Base-by-base conservation (phyloP, 1,140 invertebrate genomes). In the Probaryconus sp. region DNA sequence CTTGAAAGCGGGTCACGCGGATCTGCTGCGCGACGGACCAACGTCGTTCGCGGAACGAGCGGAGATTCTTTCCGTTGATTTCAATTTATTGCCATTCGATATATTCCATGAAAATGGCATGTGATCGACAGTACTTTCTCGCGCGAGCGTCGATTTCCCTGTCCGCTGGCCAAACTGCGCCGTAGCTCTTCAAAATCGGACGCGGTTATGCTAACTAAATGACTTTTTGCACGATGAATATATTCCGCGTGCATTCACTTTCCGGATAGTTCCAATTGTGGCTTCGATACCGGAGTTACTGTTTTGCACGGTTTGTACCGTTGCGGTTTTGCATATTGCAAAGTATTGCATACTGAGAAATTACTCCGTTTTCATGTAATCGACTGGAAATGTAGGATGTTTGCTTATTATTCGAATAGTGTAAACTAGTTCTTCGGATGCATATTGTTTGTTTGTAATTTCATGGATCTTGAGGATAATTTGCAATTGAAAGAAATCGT, bases 1-100 rank as follows among this genome's bases (percentile, higher is more conserved):
- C 40, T 74, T 24, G 64, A 74, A 74, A 74, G 71, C 71, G 38
- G 71, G 71, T 74, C 71, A 74, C 47, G 50, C 17, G 21, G 38
- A 58, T n/a, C n/a, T n/a, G 51, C 17, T 37, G 21, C 13, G 53
- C 18, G 14, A 38, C 21, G 65, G 43, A 26, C 55, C 55, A 35
- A 51, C 38, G 14, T 55, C 40, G 5, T 5, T 30, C n/a, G 11
- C 3, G n/a, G 20, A 26, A 55, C 35, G 9, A 17, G 20, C n/a
- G 35, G 42, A 55, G 51, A 55, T 55, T 20, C 24, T 65, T 38
- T 60, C 58, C 33, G 28, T 26, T 38, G 21, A 68, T 50, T 56
- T 43, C 26, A 53, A 47, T 53, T 33, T 10, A 45, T 20, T 21
- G 14, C 20, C 14, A 60, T 37, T 11, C 16, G 47, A 55, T 60